These are phyloP conservation scores for Rhopalosiphum padi DNA, from an alignment of 1,140 invertebrate genomes.

Conservation along the genomic window DNA sequence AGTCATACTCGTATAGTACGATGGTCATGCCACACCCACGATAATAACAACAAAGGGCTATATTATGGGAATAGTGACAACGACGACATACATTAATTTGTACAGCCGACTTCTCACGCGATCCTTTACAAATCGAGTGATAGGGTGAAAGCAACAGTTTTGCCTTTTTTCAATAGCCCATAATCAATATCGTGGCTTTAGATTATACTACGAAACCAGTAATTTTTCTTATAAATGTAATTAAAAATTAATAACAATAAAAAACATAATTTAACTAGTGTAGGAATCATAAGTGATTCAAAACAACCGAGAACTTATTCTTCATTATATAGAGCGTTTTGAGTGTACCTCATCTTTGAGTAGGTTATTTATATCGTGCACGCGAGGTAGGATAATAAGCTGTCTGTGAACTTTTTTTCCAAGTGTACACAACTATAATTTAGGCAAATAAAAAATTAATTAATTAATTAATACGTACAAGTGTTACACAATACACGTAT, in stretches of 20 bases:
- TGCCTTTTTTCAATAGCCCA: constrained; percentile 35
- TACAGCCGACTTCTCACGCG: constrained; percentile 51
- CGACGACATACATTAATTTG: constrained; percentile 55
- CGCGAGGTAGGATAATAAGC: no score
- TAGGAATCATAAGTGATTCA: background rate
- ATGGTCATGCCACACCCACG: constrained; percentile 53
- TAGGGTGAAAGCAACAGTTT: constrained; percentile 49
- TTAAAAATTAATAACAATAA: background rate
- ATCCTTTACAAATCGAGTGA: constrained; percentile 53
- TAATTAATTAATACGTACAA: no score
- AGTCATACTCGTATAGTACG: background rate
- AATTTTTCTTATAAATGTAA: background rate
- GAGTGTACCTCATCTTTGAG: background rate
- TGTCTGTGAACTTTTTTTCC: background rate
- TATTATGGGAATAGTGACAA: constrained; percentile 46
- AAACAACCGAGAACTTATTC: no score
- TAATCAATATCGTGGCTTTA: constrained; percentile 23
- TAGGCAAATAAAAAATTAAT: background rate
- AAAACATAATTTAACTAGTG: background rate
- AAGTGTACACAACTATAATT: background rate
- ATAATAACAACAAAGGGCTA: constrained; percentile 53
- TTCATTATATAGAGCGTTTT: no score
- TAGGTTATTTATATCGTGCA: no score
- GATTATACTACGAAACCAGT: background rate
- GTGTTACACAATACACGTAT: no score